phyloP scores from a whole-genome alignment of 2,888 invertebrate genomes.

The Ptychoptera contaminata region DNA sequence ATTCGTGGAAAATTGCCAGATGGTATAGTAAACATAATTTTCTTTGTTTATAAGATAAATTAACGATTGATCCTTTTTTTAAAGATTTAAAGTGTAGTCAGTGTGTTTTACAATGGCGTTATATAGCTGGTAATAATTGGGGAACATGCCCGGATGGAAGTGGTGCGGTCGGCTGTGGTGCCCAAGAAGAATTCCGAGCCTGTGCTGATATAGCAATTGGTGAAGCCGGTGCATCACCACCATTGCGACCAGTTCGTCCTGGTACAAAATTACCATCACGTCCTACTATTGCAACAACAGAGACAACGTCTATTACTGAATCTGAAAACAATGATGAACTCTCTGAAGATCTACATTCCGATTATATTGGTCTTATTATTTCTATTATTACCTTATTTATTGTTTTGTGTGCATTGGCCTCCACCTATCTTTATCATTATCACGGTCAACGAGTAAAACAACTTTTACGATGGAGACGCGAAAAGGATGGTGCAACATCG shows the following conservation, averaged over 20 bases:
- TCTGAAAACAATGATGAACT: no score
- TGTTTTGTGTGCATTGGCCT: conserved; percentile 43
- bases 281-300: no score
- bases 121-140: conserved; percentile 77
- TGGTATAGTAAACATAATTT: conserved; percentile 14
- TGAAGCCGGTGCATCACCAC: background rate
- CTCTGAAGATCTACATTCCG: conserved; percentile 4
- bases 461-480: conserved; percentile 35
- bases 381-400: conserved; percentile 47
- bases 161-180: conserved; percentile 72
- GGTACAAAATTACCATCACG: conserved; percentile 5
- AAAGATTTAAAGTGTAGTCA: conserved; percentile 53
- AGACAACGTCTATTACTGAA: no score
- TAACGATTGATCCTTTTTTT: conserved; percentile 28
- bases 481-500: conserved; percentile 8
- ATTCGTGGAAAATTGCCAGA: conserved; percentile 48
- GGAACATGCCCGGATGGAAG: conserved; percentile 55
- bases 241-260: conserved; percentile 6
- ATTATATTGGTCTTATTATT: conserved; percentile 38
- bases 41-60: background rate
- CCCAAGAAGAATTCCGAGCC: conserved; percentile 75
- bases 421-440: conserved; percentile 57
- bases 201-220: conserved; percentile 63
- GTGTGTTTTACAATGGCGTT: conserved; percentile 80
- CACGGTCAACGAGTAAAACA: conserved; percentile 47